Evolutionary conservation across 2,797 vertebrate species (phyloP).

Genomic region (Sebastes diploproa): DNA sequence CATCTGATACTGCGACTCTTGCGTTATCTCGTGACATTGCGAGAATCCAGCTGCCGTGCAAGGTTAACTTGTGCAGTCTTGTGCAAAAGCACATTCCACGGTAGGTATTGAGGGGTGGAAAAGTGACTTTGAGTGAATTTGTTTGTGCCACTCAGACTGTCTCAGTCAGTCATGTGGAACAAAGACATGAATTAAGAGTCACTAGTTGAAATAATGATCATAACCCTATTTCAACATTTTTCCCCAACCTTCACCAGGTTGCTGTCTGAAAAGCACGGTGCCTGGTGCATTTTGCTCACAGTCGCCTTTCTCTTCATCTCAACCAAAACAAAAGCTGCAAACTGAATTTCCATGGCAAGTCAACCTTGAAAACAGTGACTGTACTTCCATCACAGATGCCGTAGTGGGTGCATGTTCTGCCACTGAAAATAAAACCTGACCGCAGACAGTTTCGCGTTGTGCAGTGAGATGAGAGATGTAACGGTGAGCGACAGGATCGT

Average conservation of each 20-base stretch:
- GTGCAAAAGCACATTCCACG: background rate
- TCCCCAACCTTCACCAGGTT: slow-evolving; percentile 1
- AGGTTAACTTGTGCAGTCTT: background rate
- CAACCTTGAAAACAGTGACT: slow-evolving; percentile 62
- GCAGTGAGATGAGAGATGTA: slow-evolving; percentile 24
- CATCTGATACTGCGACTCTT: too few relatives aligned
- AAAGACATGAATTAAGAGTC: background rate
- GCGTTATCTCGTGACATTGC: too few relatives aligned
- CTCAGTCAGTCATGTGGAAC: background rate
- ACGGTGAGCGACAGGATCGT: slow-evolving; percentile 19
- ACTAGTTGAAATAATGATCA: background rate
- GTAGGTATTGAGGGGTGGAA: background rate
- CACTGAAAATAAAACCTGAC: slow-evolving; percentile 51
- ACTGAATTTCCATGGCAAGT: slow-evolving; percentile 58
- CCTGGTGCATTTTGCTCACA: background rate
- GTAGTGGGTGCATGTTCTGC: slow-evolving; percentile 43
- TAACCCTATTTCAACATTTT: slow-evolving; percentile 14
- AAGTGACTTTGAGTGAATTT: background rate
- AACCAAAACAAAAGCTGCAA: slow-evolving; percentile 40
- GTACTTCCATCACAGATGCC: slow-evolving; percentile 56
- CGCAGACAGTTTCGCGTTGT: slow-evolving; percentile 25
- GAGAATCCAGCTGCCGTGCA: too few relatives aligned
- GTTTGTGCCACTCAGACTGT: background rate
- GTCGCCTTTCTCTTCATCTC: slow-evolving; percentile 24
- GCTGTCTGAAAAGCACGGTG: background rate